Evolutionary conservation across 2,113 vertebrate genomes (phyloP).

Genomic region (Thermophis baileyi): DNA sequence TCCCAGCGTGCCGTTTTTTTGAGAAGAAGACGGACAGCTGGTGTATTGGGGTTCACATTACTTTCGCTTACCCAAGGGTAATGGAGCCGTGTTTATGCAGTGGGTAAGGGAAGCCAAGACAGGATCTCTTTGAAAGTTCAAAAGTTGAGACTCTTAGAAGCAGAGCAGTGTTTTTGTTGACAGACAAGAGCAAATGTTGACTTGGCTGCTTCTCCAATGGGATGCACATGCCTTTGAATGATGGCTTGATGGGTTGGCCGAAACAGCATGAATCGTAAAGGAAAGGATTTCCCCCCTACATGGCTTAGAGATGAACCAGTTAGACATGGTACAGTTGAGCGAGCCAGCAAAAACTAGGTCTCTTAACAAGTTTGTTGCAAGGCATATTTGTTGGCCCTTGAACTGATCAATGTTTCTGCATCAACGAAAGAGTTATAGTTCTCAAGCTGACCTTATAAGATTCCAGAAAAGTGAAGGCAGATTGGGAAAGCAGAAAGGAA

Average conservation of each 20-base stretch:
- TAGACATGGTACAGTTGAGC: slow-evolving; percentile 1
- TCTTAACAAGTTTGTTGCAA: slow-evolving; percentile 1
- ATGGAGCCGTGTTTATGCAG: neutral
- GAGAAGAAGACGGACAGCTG: slow-evolving; percentile 24
- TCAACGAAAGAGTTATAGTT: slow-evolving; percentile 46
- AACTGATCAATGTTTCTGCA: slow-evolving; percentile 39
- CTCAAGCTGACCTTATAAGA: slow-evolving; percentile 23
- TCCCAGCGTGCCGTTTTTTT: slow-evolving; percentile 10
- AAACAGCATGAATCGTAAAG: neutral
- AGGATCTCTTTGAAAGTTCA: slow-evolving; percentile 20
- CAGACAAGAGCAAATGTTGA: neutral
- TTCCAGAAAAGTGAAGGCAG: neutral
- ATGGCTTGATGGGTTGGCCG: neutral
- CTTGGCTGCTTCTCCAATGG: neutral
- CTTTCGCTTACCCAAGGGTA: neutral
- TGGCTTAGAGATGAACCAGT: neutral
- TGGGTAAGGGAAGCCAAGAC: slow-evolving; percentile 12
- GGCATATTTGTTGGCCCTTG: neutral
- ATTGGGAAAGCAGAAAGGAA: accelerated
- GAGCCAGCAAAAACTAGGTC: neutral
- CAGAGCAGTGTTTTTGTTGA: neutral
- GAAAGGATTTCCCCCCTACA: neutral
- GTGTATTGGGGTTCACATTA: slow-evolving; percentile 23
- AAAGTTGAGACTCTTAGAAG: slow-evolving; percentile 29
- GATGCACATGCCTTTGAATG: slow-evolving; percentile 2